Percentiles rank a stretch among this genome's conserved stretches.
Conservation (phyloP, 2,113 vertebrate species). For the Hemicordylus capensis region DNA sequence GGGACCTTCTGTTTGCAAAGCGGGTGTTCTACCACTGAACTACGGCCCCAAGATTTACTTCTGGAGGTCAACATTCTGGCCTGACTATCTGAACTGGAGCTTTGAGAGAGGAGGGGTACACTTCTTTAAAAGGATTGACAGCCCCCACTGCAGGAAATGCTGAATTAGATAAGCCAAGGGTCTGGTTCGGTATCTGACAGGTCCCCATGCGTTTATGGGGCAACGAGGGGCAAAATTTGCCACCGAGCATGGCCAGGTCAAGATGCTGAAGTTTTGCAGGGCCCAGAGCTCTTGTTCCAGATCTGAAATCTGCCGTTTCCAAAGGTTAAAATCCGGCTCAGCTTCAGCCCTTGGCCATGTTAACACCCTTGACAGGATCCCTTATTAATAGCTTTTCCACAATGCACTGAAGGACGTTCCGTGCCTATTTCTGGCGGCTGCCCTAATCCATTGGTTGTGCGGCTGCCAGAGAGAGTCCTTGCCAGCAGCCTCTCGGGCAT, state of each 20-base stretch:
- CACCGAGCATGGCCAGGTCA: neutral
- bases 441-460: neutral
- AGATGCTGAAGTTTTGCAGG: neutral
- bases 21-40: too few species aligned
- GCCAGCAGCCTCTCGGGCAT: neutral
- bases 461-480: neutral
- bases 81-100: too few species aligned
- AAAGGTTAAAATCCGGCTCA: neutral
- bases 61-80: too few species aligned
- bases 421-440: conserved; percentile 25
- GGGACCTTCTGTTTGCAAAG: too few species aligned
- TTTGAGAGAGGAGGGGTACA: too few species aligned
- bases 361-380: accelerated
- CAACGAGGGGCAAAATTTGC: neutral
- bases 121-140: too few species aligned
- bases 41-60: too few species aligned
- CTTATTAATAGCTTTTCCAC: accelerated
- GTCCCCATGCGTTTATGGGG: too few species aligned
- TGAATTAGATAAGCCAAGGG: too few species aligned
- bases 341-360: neutral
- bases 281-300: too few species aligned
- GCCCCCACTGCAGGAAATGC: too few species aligned
- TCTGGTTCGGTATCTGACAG: too few species aligned
- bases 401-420: accelerated
- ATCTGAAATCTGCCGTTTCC: neutral